Evolutionary conservation across 2,113 vertebrate genomes (phyloP).

Genomic region (Rhea americana): DNA sequence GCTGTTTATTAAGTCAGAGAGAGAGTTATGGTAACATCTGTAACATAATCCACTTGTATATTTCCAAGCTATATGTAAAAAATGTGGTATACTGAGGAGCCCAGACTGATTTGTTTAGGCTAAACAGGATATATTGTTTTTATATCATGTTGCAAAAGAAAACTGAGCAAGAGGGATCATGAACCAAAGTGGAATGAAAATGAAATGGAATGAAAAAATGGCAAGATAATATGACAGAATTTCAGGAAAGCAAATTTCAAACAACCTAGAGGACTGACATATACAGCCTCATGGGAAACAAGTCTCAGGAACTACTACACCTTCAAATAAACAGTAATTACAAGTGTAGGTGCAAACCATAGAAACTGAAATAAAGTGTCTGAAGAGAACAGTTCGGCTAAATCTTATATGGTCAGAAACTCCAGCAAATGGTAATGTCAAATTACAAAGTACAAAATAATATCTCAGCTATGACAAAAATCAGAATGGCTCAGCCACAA

Average conservation of each 20-base stretch:
- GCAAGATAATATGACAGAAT: neutral
- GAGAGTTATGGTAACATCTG: fast-evolving
- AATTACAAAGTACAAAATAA: neutral
- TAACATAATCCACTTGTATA: neutral
- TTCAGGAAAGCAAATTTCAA: neutral
- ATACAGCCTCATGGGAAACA: neutral
- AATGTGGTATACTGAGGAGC: neutral
- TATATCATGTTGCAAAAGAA: neutral
- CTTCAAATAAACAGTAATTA: neutral
- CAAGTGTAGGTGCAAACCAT: neutral
- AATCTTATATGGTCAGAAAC: neutral
- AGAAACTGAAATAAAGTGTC: neutral
- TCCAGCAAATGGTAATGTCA: neutral
- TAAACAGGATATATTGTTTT: neutral
- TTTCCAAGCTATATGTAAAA: neutral
- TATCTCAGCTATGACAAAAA: neutral
- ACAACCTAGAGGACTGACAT: neutral
- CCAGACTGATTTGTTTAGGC: neutral
- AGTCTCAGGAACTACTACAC: neutral
- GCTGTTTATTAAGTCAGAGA: neutral
- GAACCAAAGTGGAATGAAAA: neutral
- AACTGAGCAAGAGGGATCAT: neutral
- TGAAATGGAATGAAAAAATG: neutral
- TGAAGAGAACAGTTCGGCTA: neutral
- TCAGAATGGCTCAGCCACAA: neutral